A percentile compares a stretch with the other conserved stretches of the same genome.
These are phyloP conservation scores for Epinephelus malabaricus DNA, from an alignment of 2,797 vertebrate species.

Conservation along the genomic window DNA sequence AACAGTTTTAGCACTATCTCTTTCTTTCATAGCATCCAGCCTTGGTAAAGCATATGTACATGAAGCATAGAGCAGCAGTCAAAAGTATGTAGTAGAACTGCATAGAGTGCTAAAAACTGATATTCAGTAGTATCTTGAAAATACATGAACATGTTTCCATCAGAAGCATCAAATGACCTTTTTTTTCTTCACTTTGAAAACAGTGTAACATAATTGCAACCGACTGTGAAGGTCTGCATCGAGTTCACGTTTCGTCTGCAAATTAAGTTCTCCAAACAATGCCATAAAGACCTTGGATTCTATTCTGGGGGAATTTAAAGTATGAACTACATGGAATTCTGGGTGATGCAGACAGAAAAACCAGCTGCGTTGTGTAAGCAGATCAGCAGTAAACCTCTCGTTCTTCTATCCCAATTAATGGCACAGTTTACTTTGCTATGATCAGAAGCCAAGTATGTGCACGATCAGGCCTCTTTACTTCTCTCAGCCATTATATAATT, in stretches of 20 bases:
- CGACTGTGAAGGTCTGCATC: neutral
- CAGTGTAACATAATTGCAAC: neutral
- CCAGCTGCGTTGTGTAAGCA: conserved; percentile 42
- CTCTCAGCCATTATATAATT: conserved; percentile 77
- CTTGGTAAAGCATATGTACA: neutral
- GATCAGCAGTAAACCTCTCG: conserved; percentile 67
- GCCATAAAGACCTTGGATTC: conserved; percentile 5
- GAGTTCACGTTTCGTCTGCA: conserved; percentile 5
- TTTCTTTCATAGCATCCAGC: conserved; percentile 6
- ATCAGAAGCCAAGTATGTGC: conserved; percentile 70
- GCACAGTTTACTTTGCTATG: conserved; percentile 73
- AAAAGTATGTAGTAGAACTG: conserved; percentile 5
- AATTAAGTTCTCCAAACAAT: conserved; percentile 32
- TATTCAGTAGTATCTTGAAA: conserved; percentile 2
- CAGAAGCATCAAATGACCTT: neutral
- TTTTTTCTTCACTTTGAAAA: neutral
- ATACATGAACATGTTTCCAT: neutral
- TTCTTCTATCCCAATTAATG: conserved; percentile 64
- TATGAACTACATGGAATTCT: conserved; percentile 36
- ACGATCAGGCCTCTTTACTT: conserved; percentile 73
- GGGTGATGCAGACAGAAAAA: conserved; percentile 30
- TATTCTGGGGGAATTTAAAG: conserved; percentile 21
- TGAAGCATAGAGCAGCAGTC: neutral
- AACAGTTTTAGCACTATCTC: neutral
- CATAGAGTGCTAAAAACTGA: neutral